A percentile compares a stretch with the other conserved stretches of the same genome.
Evolutionary conservation across 2,797 vertebrate genomes (phyloP).

Genomic region (Sorex maritimensis): DNA sequence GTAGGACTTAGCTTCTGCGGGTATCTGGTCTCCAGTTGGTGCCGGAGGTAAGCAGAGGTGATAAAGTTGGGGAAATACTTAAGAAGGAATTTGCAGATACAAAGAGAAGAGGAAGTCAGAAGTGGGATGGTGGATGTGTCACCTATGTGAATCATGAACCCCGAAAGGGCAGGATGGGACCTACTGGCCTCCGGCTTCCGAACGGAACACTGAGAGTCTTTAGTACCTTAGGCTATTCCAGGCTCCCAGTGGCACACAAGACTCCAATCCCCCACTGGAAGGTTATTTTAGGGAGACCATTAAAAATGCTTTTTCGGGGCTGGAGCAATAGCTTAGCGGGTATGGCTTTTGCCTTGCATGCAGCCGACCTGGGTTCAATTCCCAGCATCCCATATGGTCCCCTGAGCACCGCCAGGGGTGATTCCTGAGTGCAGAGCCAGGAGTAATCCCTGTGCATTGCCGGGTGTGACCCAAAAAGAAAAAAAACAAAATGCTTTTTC

Average conservation of each 20-base stretch:
- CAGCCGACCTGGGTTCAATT: no score
- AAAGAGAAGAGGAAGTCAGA: constrained; percentile 57
- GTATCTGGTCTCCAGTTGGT: constrained; percentile 8
- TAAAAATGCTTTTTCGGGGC: background rate
- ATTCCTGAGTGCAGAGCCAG: no score
- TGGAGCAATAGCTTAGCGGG: no score
- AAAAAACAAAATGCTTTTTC: background rate
- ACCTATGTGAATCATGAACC: constrained; percentile 56
- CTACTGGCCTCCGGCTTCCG: constrained; percentile 29
- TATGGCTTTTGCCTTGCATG: no score
- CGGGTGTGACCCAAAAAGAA: no score
- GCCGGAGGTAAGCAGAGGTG: background rate
- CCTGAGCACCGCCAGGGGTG: no score
- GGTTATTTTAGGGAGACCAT: constrained; percentile 34
- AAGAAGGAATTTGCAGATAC: constrained; percentile 21
- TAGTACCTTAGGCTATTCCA: background rate
- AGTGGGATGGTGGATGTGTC: constrained; percentile 1
- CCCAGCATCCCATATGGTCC: no score
- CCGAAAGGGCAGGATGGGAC: background rate
- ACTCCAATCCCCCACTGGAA: background rate
- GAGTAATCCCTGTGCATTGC: no score
- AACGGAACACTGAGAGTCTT: constrained; percentile 32
- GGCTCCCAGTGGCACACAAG: background rate
- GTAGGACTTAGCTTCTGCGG: background rate
- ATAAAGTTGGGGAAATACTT: background rate